Evolutionary conservation across 2,797 vertebrate species (phyloP), one percentile per base, ranked within the genome.

Genomic region (Urosaurus nigricauda): DNA sequence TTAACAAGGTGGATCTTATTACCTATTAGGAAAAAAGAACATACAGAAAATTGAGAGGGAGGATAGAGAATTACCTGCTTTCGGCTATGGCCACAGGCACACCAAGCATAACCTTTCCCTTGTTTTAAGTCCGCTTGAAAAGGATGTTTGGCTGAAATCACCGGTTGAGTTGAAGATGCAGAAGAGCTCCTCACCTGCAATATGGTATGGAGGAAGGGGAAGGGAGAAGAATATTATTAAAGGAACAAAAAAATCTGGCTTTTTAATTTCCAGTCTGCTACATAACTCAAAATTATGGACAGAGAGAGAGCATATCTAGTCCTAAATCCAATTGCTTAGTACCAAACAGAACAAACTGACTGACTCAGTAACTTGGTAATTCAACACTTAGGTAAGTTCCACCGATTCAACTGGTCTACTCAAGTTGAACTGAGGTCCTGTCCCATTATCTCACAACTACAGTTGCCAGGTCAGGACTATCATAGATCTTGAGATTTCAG

Each of bases 41-140:
- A 5, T 2, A 47, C 79, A 35, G 37, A 63, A 4, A 71, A 40
- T n/a, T 5, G 80, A 14, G 4, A 47, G 32, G n/a, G 35, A 77
- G 14, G 2, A 35, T 35, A 29, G n/a, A 56, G 47, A 56, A 87
- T 90, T 86, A 98, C 98, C 97, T 98, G 98, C 43, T 97, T 97
- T 87, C 96, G 94, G 95, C 98, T 98, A 93, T 97, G 96, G 88
- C 98, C 98, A 94, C 98, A 98, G 1, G 97, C 95, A 82, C 98
- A 98, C 98, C 98, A 98, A 29, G 96, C 94, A 37, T 98, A 98
- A 1, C 68, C 94, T 90, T 97, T 98, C 3, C 97, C 97, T 53
- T 96, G 97, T 79, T 96, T 92, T 89, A 98, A 85, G 77, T 97
- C 97, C 85, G 97, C 97, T 68, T 95, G 95, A 95, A 93, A 97